Evolutionary conservation across 2,797 vertebrate species (phyloP).

Genomic region (Phrynocephalus guinanensis): DNA sequence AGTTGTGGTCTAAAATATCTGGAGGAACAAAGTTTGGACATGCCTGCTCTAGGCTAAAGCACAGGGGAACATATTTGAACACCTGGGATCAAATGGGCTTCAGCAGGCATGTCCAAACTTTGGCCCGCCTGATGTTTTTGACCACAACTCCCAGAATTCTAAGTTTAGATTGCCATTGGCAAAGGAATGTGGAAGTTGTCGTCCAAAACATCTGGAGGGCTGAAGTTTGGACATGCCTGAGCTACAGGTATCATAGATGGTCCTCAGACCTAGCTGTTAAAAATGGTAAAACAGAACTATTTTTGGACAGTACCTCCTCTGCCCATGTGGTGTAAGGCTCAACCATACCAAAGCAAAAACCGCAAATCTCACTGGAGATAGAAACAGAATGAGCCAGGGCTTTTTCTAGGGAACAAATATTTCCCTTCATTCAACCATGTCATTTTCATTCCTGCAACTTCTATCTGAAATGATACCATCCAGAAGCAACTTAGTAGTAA

Average conservation of each 20-base stretch:
- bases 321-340: background rate
- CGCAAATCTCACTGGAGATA: background rate
- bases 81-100: background rate
- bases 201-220: too few species aligned
- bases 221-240: too few species aligned
- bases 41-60: background rate
- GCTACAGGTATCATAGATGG: background rate
- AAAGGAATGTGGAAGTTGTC: too few species aligned
- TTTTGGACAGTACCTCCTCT: background rate
- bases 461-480: background rate
- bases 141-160: too few species aligned
- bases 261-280: background rate
- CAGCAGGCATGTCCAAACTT: too few species aligned
- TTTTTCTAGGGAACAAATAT: background rate
- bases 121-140: too few species aligned
- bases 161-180: too few species aligned
- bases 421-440: background rate
- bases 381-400: background rate
- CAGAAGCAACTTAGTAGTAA: background rate
- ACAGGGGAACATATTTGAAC: background rate
- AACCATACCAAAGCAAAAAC: background rate
- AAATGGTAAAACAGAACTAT: background rate
- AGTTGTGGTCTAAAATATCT: too few species aligned
- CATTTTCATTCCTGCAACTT: background rate
- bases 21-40: too few species aligned